A percentile compares a stretch with the other conserved stretches of the same genome.
phyloP scores from a whole-genome alignment of 2,888 invertebrate species.

The Spialia ferax region DNA sequence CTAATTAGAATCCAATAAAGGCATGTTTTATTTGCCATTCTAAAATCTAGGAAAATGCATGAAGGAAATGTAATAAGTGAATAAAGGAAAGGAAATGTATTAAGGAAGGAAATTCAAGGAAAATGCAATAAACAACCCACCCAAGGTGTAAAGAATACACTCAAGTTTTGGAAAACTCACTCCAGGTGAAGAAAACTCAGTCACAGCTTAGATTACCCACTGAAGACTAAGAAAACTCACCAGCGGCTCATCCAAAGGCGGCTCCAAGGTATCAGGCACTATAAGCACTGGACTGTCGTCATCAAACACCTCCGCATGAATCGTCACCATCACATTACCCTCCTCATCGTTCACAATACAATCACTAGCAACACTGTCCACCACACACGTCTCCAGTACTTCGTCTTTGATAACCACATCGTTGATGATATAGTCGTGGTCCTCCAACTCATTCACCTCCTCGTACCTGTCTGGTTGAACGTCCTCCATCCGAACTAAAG shows the following conservation, averaged over 20 bases:
- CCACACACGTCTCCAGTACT: slow-evolving; percentile 57
- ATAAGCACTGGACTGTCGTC: slow-evolving; percentile 59
- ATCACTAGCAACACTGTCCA: slow-evolving; percentile 48
- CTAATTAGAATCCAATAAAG: no score
- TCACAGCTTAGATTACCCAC: no score
- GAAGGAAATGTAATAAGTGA: no score
- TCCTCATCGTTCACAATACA: slow-evolving; percentile 59
- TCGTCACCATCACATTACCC: slow-evolving; percentile 73
- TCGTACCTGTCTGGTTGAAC: slow-evolving; percentile 66
- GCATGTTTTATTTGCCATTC: no score
- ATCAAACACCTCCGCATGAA: slow-evolving; percentile 55
- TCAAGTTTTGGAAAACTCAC: no score
- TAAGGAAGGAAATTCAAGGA: no score
- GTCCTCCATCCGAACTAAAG: slow-evolving; percentile 75
- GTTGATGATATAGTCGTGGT: slow-evolving; percentile 45
- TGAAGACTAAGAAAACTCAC: background rate
- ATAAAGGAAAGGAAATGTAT: no score
- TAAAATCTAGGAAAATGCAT: no score
- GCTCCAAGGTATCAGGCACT: slow-evolving; percentile 52
- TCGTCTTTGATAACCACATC: slow-evolving; percentile 33
- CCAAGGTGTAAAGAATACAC: no score
- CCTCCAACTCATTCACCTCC: slow-evolving; percentile 5
- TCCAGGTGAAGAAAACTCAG: slow-evolving; percentile 60
- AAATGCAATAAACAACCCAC: no score
- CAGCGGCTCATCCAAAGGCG: slow-evolving; percentile 7